Evolutionary conservation across 2,113 vertebrate species (phyloP).

Genomic region (Lepidothrix coronata): DNA sequence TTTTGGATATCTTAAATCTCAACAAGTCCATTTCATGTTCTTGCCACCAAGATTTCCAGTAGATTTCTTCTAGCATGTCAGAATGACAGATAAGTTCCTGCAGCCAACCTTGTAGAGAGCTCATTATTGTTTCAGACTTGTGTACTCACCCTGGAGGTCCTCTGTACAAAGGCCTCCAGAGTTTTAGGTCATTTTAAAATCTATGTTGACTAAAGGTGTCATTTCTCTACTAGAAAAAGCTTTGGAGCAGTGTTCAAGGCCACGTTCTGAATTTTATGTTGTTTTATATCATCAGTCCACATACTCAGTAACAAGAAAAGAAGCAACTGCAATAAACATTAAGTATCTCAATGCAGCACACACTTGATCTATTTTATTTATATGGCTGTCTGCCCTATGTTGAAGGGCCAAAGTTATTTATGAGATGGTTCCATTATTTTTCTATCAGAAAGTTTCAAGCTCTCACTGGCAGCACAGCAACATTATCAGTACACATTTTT

Average conservation of each 20-base stretch:
- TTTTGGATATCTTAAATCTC: conserved; percentile 74
- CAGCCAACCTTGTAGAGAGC: conserved; percentile 44
- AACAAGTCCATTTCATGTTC: conserved; percentile 73
- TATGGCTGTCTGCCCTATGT: neutral
- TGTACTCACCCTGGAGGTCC: conserved; percentile 8
- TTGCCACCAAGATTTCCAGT: conserved; percentile 73
- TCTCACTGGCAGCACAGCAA: neutral
- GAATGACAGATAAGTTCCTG: conserved; percentile 71
- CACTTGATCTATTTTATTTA: neutral
- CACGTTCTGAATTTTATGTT: neutral
- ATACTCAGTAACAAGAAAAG: neutral
- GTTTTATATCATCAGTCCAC: neutral
- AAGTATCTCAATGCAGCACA: neutral
- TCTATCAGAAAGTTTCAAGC: neutral
- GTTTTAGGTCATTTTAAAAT: conserved; percentile 30
- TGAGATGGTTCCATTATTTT: neutral
- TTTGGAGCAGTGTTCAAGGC: neutral
- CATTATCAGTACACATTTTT: neutral
- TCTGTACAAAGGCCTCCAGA: conserved; percentile 2
- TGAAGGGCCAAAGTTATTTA: conserved; percentile 22
- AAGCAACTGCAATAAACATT: neutral
- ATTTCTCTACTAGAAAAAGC: neutral
- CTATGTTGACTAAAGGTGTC: neutral
- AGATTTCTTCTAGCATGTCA: conserved; percentile 71
- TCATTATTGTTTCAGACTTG: conserved; percentile 63